Base-by-base conservation (phyloP, 2,888 invertebrate genomes). In the Drosophila prolongata region DNA sequence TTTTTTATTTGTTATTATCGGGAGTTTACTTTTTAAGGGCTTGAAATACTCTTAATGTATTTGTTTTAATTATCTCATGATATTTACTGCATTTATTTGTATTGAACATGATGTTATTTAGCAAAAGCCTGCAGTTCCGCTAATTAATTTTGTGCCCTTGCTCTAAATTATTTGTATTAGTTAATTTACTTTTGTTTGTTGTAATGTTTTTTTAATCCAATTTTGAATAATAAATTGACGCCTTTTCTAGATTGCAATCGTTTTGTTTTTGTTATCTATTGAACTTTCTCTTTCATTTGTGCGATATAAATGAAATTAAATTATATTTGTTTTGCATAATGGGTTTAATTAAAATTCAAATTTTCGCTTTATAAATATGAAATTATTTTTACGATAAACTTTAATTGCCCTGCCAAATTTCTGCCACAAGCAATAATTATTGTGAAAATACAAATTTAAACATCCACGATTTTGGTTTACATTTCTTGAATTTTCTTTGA, bases 1-100 rank as follows among this genome's bases (percentile, higher is more conserved):
- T 16, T 58, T 57, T 11, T 3, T 59, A 38, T 27, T 57, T 58
- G 16, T n/a, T 38, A n/a, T 38, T 30, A 30, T 47, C 30, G 27
- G n/a, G n/a, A 30, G 14, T 8, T 30, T 2, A 1, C n/a, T 46
- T 14, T 46, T 46, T 46, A 46, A 9, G 5, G n/a, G 27, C 27
- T 19, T 6, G 16, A 42, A 43, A 11, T 16, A 9, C 16, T 11
- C 16, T 16, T 11, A 19, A 16, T 14, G 1, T 30, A 30, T 8
- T 30, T 30, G 40, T 8, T 40, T 6, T 11, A 9, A 19, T n/a
- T 27, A 8, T 13, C n/a, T 24, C 4, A 8, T 46, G n/a, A 13
- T 46, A 11, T 47, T 14, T 10, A 46, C 14, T 47, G 6, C 4
- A n/a, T 10, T 14, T 27, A 8, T 30, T 8, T 8, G 30, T 1